phyloP scores from a whole-genome alignment of 1,140 invertebrate species.

The Caerostris extrusa region DNA sequence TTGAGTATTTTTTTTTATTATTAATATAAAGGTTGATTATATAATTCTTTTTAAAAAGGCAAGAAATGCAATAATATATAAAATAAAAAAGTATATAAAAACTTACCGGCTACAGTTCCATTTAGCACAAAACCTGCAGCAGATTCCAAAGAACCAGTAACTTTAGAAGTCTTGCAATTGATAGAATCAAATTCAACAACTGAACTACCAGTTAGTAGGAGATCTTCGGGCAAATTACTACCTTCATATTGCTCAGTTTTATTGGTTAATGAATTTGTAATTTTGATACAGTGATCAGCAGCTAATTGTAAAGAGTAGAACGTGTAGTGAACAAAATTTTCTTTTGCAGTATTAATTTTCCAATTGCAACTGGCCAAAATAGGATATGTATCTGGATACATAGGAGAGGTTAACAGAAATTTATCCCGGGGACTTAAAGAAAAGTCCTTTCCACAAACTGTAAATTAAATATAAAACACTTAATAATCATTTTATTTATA shows the following conservation, averaged over 20 bases:
- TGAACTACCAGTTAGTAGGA: conserved; percentile 12
- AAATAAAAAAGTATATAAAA: not conserved
- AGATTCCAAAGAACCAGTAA: not conserved
- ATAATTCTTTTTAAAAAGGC: too few species aligned
- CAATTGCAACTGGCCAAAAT: conserved; percentile 59
- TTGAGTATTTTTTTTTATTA: too few species aligned
- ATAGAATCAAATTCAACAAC: conserved; percentile 55
- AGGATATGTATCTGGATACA: conserved; percentile 69
- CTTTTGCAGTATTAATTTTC: conserved; percentile 2
- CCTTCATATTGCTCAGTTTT: not conserved
- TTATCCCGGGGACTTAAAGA: not conserved
- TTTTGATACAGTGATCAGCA: conserved; percentile 55
- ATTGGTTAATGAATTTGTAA: conserved; percentile 26
- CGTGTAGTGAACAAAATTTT: conserved; percentile 17
- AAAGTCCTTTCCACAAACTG: conserved; percentile 27
- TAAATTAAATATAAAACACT: not conserved
- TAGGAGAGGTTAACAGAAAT: conserved; percentile 50
- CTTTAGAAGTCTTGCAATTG: conserved; percentile 21
- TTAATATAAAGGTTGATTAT: too few species aligned
- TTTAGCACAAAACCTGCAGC: conserved; percentile 58
- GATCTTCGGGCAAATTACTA: conserved; percentile 31
- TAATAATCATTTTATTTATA: too few species aligned
- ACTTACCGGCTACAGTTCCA: conserved; percentile 63
- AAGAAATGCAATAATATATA: too few species aligned
- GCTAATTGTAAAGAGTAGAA: conserved; percentile 35